Evolutionary conservation across 2,888 invertebrate species (phyloP).

Genomic region (Melanotus villosus): DNA sequence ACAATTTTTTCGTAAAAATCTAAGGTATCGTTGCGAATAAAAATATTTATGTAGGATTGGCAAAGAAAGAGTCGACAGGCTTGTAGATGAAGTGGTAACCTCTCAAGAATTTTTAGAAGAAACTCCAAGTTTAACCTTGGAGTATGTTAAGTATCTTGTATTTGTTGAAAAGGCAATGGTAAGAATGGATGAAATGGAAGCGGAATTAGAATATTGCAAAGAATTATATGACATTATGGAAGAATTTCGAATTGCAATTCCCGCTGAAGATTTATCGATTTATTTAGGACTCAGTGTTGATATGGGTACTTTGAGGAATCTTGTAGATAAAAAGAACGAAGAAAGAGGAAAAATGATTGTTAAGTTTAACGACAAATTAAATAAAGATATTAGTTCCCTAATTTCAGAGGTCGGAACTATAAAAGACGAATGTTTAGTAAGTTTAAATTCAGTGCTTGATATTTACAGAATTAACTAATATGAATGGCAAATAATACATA

Average conservation of each 20-base stretch:
- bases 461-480: neutral
- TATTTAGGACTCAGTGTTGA: slow-evolving; percentile 76
- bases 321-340: slow-evolving; percentile 79
- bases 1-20: neutral
- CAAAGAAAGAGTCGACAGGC: slow-evolving; percentile 70
- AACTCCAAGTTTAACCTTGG: slow-evolving; percentile 79
- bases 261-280: slow-evolving; percentile 79
- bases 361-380: slow-evolving; percentile 80
- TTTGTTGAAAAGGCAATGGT: slow-evolving; percentile 79
- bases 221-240: slow-evolving; percentile 89
- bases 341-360: slow-evolving; percentile 79
- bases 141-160: slow-evolving; percentile 80
- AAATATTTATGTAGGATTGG: slow-evolving; percentile 72
- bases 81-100: slow-evolving; percentile 75
- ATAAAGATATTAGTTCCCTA: slow-evolving; percentile 83
- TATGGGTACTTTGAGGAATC: slow-evolving; percentile 76
- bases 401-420: slow-evolving; percentile 81
- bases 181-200: slow-evolving; percentile 80
- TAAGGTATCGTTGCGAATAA: slow-evolving; percentile 16
- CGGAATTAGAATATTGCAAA: slow-evolving; percentile 83
- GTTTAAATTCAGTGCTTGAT: slow-evolving; percentile 36
- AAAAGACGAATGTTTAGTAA: slow-evolving; percentile 80
- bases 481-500: too few relatives aligned
- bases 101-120: slow-evolving; percentile 75
- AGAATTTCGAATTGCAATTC: slow-evolving; percentile 81